A percentile compares a stretch with the other conserved stretches of the same genome.
These are phyloP conservation scores for Paralvinella palmiformis DNA, from an alignment of 1,140 invertebrate species.

Conservation along the genomic window DNA sequence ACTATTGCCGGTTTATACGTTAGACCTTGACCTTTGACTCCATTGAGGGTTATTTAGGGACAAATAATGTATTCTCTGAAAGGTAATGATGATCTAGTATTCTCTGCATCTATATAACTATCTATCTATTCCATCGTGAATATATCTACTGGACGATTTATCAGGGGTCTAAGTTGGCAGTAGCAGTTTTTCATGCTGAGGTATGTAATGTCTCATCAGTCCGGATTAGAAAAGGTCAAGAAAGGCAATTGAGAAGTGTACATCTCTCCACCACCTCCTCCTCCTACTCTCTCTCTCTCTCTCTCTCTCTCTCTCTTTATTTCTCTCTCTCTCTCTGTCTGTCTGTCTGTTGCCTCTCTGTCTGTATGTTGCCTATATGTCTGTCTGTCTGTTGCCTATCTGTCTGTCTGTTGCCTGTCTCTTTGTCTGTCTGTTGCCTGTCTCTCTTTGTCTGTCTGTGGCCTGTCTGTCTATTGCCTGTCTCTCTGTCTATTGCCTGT, in stretches of 20 bases:
- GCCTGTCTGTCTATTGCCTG: not conserved
- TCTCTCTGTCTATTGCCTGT: not conserved
- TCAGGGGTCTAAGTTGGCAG: not conserved
- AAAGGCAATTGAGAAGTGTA: too few relatives aligned
- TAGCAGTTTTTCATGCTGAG: not conserved
- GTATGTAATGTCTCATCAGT: too few relatives aligned
- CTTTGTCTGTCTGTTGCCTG: not conserved
- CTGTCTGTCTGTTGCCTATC: not conserved
- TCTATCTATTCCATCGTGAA: not conserved
- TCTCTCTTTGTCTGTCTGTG: not conserved
- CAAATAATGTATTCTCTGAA: too few relatives aligned
- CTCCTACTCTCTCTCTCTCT: conserved; percentile 19
- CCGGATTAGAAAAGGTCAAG: too few relatives aligned
- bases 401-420: not conserved
- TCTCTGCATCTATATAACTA: not conserved
- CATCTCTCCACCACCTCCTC: not conserved
- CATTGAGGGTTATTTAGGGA: too few relatives aligned
- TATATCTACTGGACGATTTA: not conserved
- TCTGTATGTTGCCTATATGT: not conserved
- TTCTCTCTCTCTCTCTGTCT: conserved; percentile 18
- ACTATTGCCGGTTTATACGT: too few relatives aligned
- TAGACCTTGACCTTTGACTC: too few relatives aligned
- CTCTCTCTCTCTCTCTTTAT: conserved; percentile 21
- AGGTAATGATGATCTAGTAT: too few relatives aligned
- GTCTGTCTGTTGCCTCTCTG: not conserved